Evolutionary conservation across 2,113 vertebrate species (phyloP).

Genomic region (Rhadina sibilatrix): DNA sequence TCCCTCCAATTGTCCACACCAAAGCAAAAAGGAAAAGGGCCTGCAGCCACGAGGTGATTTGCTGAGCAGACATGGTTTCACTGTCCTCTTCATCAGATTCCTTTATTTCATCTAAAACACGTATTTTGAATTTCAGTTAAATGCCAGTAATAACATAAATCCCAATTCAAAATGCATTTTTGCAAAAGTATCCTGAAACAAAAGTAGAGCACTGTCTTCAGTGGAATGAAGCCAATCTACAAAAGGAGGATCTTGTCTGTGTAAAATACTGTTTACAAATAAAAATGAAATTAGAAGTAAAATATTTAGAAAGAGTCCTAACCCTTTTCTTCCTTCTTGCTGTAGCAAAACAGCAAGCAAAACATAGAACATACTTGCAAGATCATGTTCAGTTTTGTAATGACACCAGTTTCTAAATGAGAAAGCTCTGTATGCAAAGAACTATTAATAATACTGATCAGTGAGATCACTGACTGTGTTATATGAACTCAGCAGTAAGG

Average conservation of each 20-base stretch:
- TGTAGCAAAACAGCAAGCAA: not conserved
- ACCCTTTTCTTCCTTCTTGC: not conserved
- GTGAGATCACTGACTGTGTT: not conserved
- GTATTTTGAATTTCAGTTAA: not conserved
- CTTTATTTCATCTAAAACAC: constrained; percentile 83
- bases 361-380: not conserved
- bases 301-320: not conserved
- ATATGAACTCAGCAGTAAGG: not conserved
- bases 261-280: not conserved
- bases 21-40: constrained; percentile 86
- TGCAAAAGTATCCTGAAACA: not conserved
- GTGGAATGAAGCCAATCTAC: not conserved
- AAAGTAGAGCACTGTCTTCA: not conserved
- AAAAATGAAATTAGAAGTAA: not conserved
- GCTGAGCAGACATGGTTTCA: constrained; percentile 78
- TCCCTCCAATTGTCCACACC: constrained; percentile 88
- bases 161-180: not conserved
- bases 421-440: not conserved
- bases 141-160: not conserved
- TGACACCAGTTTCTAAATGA: not conserved
- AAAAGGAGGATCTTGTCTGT: not conserved
- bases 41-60: constrained; percentile 87
- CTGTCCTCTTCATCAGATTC: constrained; percentile 14
- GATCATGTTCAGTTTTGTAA: not conserved
- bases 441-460: not conserved